Conservation (phyloP, 2,113 vertebrate genomes). For the Barnardius zonarius region DNA sequence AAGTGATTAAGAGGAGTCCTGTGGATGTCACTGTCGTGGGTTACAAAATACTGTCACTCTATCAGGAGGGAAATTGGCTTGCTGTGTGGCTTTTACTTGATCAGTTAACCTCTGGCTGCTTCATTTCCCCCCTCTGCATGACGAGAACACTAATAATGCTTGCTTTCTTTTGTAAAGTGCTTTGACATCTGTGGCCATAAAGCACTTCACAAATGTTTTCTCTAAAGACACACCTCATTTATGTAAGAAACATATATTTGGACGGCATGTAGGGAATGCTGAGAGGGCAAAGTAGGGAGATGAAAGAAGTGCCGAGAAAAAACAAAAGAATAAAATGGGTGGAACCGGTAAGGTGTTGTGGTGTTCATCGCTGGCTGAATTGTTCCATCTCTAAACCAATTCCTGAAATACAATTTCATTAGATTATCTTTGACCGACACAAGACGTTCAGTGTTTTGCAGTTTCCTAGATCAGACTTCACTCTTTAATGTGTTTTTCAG, state of each 20-base stretch:
- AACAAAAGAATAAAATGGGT: background rate
- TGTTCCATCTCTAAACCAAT: background rate
- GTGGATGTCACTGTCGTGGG: background rate
- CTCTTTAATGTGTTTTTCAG: background rate
- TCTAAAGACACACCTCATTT: background rate
- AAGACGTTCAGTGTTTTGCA: background rate
- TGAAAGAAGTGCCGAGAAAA: background rate
- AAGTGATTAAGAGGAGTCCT: background rate
- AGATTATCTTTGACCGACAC: background rate
- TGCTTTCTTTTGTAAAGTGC: background rate
- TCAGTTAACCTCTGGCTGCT: conserved; percentile 1
- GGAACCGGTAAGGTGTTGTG: background rate
- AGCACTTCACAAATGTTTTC: background rate
- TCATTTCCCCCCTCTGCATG: background rate
- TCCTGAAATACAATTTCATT: background rate
- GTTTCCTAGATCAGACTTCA: background rate
- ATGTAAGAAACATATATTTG: background rate
- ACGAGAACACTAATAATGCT: background rate
- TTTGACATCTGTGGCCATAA: background rate
- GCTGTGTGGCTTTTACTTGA: background rate
- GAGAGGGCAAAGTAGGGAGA: background rate
- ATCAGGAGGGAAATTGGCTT: background rate
- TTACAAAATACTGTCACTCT: background rate
- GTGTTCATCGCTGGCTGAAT: background rate
- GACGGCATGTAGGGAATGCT: background rate